phyloP scores from a whole-genome alignment of 1,140 invertebrate species.

The Brachionus rotundiformis region DNA sequence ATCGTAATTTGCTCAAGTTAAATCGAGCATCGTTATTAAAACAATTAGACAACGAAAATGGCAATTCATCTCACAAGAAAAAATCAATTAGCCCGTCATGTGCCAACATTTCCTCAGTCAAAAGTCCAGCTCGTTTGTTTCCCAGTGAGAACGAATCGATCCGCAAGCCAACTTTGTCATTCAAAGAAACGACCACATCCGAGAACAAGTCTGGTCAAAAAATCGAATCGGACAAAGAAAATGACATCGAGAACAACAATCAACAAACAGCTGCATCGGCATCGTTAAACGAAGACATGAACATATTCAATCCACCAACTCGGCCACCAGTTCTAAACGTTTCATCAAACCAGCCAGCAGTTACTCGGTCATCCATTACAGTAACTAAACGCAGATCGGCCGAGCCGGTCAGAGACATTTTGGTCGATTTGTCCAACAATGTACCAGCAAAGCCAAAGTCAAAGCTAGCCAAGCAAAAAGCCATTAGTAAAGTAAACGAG shows the following conservation, averaged over 20 bases:
- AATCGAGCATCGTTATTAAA: background rate
- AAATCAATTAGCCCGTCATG: background rate
- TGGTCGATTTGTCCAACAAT: background rate
- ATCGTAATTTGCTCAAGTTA: background rate
- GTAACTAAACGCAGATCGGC: background rate
- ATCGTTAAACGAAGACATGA: background rate
- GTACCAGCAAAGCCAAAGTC: background rate
- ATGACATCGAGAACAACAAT: background rate
- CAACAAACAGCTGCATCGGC: background rate
- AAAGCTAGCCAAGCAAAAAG: background rate
- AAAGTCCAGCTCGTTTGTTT: background rate
- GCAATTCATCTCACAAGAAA: background rate
- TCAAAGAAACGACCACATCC: background rate
- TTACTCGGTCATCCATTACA: background rate
- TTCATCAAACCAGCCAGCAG: background rate
- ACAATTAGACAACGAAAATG: background rate
- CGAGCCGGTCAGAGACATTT: background rate
- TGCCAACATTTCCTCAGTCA: background rate
- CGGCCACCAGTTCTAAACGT: background rate
- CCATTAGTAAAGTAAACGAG: background rate
- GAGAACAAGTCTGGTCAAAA: background rate
- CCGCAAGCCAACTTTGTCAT: too few species aligned
- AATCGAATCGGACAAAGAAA: background rate
- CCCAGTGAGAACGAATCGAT: background rate
- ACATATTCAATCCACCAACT: constrained; percentile 18